A percentile compares a stretch with the other conserved stretches of the same genome.
phyloP scores from a whole-genome alignment of 2,888 invertebrate species.

The Drosophila dives region DNA sequence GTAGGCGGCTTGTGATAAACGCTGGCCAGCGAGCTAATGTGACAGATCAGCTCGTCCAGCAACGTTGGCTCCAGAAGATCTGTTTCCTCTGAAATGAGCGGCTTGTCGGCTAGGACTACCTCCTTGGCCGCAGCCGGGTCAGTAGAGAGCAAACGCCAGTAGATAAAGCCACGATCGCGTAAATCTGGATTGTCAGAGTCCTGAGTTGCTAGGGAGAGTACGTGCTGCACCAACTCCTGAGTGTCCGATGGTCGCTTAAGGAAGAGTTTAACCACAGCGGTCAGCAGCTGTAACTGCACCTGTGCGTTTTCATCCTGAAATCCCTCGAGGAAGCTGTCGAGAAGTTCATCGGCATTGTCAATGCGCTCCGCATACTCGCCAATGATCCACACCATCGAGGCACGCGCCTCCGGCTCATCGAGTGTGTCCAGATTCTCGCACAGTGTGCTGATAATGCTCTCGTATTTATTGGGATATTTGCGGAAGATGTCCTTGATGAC shows the following conservation, averaged over 20 bases:
- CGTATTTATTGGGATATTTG: constrained; percentile 99
- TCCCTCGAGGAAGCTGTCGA: constrained; percentile 99
- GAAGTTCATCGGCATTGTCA: constrained; percentile 98
- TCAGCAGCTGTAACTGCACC: constrained; percentile 97
- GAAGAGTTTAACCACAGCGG: constrained; percentile 99
- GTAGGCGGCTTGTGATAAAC: constrained; percentile 99
- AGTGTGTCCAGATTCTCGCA: constrained; percentile 99
- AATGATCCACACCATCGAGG: constrained; percentile 98
- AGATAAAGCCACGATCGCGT: constrained; percentile 99
- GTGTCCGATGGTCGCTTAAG: constrained; percentile 99
- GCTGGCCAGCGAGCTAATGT: constrained; percentile 98
- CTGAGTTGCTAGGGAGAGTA: constrained; percentile 94
- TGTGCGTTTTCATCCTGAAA: constrained; percentile 99
- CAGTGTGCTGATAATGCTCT: constrained; percentile 99
- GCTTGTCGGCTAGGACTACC: constrained; percentile 99
- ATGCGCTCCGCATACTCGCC: constrained; percentile 99
- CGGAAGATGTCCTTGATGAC: constrained; percentile 99
- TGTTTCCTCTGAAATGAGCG: constrained; percentile 99
- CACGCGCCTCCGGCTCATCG: constrained; percentile 99
- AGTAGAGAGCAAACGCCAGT: constrained; percentile 99
- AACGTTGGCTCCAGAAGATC: constrained; percentile 98
- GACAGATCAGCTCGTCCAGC: constrained; percentile 98
- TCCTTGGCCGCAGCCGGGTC: constrained; percentile 99
- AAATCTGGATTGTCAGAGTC: constrained; percentile 99
- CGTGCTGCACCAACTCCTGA: constrained; percentile 98